phyloP scores from a whole-genome alignment of 1,140 invertebrate genomes.

The Camponotus pennsylvanicus region DNA sequence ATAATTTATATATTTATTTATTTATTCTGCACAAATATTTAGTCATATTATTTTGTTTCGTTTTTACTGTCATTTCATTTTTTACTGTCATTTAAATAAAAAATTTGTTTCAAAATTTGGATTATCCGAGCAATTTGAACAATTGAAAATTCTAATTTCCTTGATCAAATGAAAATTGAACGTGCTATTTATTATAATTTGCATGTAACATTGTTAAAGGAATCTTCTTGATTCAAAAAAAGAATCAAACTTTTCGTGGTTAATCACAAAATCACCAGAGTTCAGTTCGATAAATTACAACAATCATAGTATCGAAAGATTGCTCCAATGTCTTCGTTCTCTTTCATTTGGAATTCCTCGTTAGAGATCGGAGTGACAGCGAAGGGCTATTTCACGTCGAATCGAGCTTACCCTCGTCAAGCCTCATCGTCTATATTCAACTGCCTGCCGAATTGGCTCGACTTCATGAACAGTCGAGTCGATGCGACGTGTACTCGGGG shows the following conservation, averaged over 20 bases:
- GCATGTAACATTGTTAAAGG: not conserved
- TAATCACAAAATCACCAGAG: not conserved
- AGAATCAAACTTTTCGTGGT: not conserved
- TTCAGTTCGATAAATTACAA: not conserved
- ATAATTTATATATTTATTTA: too few species aligned
- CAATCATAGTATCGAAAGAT: not conserved
- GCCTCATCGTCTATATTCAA: conserved; percentile 64
- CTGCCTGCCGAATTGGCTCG: conserved; percentile 54
- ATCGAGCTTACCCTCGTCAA: conserved; percentile 63
- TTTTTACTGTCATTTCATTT: too few species aligned
- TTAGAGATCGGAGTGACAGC: conserved; percentile 32
- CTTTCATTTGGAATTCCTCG: conserved; percentile 46
- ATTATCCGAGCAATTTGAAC: too few species aligned
- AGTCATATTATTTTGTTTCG: too few species aligned
- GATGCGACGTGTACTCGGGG: conserved; percentile 33
- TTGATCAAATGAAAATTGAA: not conserved
- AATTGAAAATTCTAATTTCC: too few species aligned
- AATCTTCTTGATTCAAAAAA: not conserved
- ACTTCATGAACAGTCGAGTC: conserved; percentile 60
- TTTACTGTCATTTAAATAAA: too few species aligned
- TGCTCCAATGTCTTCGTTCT: not conserved
- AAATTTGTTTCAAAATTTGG: too few species aligned
- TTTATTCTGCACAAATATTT: too few species aligned
- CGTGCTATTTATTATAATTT: not conserved
- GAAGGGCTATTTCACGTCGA: conserved; percentile 36